phyloP scores from a whole-genome alignment of 1,140 invertebrate species.

The Drosophila dunni region DNA sequence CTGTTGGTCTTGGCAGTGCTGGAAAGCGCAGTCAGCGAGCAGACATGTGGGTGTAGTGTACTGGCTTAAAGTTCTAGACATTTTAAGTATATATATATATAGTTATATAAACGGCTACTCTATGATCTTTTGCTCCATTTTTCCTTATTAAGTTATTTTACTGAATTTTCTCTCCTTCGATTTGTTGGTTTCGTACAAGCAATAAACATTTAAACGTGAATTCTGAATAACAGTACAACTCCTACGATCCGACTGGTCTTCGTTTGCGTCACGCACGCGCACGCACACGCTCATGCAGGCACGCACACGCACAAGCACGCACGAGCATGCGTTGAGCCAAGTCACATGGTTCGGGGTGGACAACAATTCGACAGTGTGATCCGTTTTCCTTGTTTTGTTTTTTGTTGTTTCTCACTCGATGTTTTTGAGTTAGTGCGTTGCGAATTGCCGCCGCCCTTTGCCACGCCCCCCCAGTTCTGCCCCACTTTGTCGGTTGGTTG shows the following conservation, averaged over 20 bases:
- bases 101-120: conserved; percentile 30
- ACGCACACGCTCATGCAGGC: not conserved
- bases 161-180: conserved; percentile 1
- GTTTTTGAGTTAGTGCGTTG: conserved; percentile 27
- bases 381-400: not conserved
- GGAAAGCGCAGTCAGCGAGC: not conserved
- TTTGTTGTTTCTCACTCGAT: conserved; percentile 17
- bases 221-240: conserved; percentile 37
- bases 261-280: not conserved
- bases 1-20: no score
- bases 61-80: conserved; percentile 29
- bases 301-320: conserved; percentile 4
- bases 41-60: conserved; percentile 23
- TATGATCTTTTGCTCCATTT: conserved; percentile 14
- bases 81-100: conserved; percentile 5
- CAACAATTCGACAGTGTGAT: conserved; percentile 40
- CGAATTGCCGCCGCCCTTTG: not conserved
- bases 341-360: not conserved
- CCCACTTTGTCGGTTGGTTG: not conserved
- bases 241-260: not conserved
- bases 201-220: conserved; percentile 71
- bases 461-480: conserved; percentile 24
- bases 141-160: not conserved
- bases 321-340: not conserved
- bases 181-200: conserved; percentile 49